A percentile compares a stretch with the other conserved stretches of the same genome.
phyloP scores from a whole-genome alignment of 2,113 vertebrate genomes.

The human (Homo sapiens) region DNA sequence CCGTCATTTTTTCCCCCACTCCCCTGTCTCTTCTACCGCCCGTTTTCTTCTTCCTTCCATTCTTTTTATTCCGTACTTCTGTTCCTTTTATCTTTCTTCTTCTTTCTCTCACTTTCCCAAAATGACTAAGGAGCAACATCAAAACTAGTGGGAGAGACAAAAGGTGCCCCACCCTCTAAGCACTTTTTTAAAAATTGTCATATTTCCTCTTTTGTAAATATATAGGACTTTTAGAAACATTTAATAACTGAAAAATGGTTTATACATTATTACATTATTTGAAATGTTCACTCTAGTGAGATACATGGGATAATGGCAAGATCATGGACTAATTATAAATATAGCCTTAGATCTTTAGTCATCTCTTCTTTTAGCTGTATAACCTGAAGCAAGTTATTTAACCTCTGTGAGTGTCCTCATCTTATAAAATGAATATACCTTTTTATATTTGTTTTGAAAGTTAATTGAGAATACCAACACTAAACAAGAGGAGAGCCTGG shows the following conservation, averaged over 20 bases:
- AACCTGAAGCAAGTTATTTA: not conserved
- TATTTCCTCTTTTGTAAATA: not conserved
- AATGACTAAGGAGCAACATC: not conserved
- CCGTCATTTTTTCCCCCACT: not conserved
- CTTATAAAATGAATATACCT: conserved; percentile 4
- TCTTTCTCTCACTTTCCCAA: not conserved
- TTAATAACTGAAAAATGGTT: not conserved
- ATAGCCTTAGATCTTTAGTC: not conserved
- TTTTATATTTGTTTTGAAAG: conserved; percentile 9
- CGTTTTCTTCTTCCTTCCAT: not conserved
- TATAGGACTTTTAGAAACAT: not conserved
- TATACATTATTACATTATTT: conserved; percentile 15
- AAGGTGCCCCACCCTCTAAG: not conserved
- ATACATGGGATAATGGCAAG: not conserved
- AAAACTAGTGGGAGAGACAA: not conserved
- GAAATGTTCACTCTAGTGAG: not conserved
- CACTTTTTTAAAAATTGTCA: not conserved
- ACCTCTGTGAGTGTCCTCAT: not conserved
- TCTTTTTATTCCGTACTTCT: not conserved
- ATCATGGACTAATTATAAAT: not conserved
- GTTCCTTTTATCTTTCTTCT: not conserved
- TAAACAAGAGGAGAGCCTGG: not conserved
- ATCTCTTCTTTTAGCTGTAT: not conserved
- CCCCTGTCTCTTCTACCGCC: not conserved
- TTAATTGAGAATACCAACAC: not conserved